These are phyloP conservation scores for Drosophila robusta DNA, from an alignment of 2,888 invertebrate genomes.

Conservation along the genomic window DNA sequence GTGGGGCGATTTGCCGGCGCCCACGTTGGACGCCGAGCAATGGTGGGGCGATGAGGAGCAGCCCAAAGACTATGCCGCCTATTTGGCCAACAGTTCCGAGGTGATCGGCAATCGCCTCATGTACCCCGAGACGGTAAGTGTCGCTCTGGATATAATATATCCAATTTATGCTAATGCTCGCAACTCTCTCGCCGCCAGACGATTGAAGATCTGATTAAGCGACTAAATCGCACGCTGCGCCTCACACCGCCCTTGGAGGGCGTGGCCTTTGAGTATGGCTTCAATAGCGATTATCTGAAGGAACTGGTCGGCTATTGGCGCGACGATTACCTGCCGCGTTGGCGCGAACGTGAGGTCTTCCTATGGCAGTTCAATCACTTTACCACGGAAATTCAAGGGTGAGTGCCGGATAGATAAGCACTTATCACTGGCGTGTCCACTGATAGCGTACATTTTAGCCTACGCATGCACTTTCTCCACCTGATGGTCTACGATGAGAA, in stretches of 20 bases:
- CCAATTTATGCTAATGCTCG: neutral
- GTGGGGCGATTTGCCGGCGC: conserved; percentile 62
- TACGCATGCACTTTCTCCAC: conserved; percentile 89
- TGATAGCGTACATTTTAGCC: conserved; percentile 61
- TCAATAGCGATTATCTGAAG: conserved; percentile 89
- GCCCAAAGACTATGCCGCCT: conserved; percentile 72
- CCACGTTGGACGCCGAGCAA: conserved; percentile 68
- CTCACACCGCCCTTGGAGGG: conserved; percentile 88
- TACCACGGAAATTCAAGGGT: conserved; percentile 90
- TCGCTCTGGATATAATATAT: neutral
- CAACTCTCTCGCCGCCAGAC: conserved; percentile 82
- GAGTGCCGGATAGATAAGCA: conserved; percentile 47
- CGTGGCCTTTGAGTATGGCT: conserved; percentile 91
- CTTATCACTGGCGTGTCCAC: conserved; percentile 35
- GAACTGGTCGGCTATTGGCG: conserved; percentile 92
- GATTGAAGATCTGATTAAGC: conserved; percentile 87
- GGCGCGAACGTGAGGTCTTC: conserved; percentile 88
- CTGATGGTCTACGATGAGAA: conserved; percentile 86
- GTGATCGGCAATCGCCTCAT: conserved; percentile 66
- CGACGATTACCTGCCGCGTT: conserved; percentile 89
- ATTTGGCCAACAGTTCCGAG: conserved; percentile 71
- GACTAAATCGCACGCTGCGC: conserved; percentile 86
- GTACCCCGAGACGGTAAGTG: conserved; percentile 66
- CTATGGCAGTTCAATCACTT: conserved; percentile 92
- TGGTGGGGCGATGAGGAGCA: conserved; percentile 82